Percentiles rank a stretch among this genome's conserved stretches.
Conservation (phyloP, 2,797 vertebrate genomes). For the Lagocephalus sceleratus region DNA sequence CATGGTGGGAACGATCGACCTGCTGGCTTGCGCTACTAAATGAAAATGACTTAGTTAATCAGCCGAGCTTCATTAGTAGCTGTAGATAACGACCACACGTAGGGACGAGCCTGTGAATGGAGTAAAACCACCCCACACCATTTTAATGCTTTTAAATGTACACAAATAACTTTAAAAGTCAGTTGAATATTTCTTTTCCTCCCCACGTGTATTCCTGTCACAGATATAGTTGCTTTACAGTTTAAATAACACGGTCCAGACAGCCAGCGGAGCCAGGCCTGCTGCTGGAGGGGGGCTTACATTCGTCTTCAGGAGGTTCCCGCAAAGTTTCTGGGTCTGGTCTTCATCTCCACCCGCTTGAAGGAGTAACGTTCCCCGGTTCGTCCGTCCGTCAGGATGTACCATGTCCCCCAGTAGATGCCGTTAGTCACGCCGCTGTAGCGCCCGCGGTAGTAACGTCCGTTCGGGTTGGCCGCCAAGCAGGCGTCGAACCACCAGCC, state of each 20-base stretch:
- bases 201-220: too few species aligned
- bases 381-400: slow-evolving; percentile 79
- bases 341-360: slow-evolving; percentile 81
- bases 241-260: slow-evolving; percentile 9
- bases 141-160: too few species aligned
- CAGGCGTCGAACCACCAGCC: slow-evolving; percentile 87
- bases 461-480: slow-evolving; percentile 81
- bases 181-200: too few species aligned
- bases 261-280: slow-evolving; percentile 1
- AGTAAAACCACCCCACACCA: too few species aligned
- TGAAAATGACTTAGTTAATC: too few species aligned
- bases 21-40: too few species aligned
- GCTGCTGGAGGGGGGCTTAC: slow-evolving; percentile 5
- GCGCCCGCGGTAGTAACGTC: slow-evolving; percentile 74
- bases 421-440: slow-evolving; percentile 81
- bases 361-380: slow-evolving; percentile 82
- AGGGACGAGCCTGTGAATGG: too few species aligned
- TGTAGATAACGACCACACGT: too few species aligned
- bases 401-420: slow-evolving; percentile 85
- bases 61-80: too few species aligned
- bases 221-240: too few species aligned
- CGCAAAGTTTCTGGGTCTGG: slow-evolving; percentile 61
- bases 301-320: slow-evolving; percentile 50
- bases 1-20: too few species aligned
- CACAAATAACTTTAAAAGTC: too few species aligned